These are phyloP conservation scores for Hydropotes inermis DNA, from an alignment of 2,113 vertebrate genomes.

Conservation along the genomic window DNA sequence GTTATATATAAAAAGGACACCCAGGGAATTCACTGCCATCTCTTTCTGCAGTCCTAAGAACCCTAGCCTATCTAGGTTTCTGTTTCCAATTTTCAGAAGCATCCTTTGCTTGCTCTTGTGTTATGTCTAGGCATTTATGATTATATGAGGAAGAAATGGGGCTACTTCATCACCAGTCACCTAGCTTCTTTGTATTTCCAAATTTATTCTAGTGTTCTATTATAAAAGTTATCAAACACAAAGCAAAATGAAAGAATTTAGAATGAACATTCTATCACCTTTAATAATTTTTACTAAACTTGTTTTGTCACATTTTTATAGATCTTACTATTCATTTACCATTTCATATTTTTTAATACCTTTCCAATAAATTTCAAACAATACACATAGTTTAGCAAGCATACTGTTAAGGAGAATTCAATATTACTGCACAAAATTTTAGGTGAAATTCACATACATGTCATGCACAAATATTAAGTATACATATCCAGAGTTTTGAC, in stretches of 20 bases:
- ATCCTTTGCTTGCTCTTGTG: neutral
- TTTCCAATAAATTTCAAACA: neutral
- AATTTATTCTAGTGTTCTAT: neutral
- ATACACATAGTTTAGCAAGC: neutral
- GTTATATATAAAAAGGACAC: neutral
- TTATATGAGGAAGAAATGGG: neutral
- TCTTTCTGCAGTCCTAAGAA: neutral
- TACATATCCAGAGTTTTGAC: neutral
- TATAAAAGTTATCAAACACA: neutral
- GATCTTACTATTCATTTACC: neutral
- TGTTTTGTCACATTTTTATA: neutral
- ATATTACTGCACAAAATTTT: neutral
- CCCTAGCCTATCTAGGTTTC: neutral
- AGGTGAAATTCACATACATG: neutral
- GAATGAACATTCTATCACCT: neutral
- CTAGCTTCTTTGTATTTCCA: neutral
- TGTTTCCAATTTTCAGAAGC: neutral
- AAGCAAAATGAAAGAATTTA: neutral
- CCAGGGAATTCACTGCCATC: neutral
- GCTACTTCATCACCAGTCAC: neutral
- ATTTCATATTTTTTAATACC: neutral
- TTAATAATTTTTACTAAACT: neutral
- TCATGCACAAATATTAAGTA: neutral
- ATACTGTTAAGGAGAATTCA: neutral
- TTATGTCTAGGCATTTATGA: neutral